Conservation (phyloP, 2,888 invertebrate species). For the Gymnosoma rotundatum region DNA sequence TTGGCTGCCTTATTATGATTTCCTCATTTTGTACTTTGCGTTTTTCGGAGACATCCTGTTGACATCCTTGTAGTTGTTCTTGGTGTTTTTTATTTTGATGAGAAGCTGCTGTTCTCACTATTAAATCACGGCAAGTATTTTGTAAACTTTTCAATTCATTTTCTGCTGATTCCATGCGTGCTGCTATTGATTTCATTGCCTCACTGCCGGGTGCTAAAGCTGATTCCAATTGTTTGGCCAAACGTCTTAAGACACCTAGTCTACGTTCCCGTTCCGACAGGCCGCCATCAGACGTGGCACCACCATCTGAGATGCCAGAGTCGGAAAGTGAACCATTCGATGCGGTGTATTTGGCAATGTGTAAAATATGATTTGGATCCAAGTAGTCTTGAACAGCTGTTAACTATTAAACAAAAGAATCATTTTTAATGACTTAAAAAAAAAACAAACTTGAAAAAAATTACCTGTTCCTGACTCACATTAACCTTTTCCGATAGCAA, state of each 20-base stretch:
- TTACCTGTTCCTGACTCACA: conserved; percentile 80
- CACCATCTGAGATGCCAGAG: conserved; percentile 89
- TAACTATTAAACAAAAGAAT: conserved; percentile 69
- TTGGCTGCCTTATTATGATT: background rate
- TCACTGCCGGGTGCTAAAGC: conserved; percentile 87
- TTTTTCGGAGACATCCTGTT: conserved; percentile 62
- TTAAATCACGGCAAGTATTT: conserved; percentile 86
- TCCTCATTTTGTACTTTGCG: conserved; percentile 49
- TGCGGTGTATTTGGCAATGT: conserved; percentile 81
- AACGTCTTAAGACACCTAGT: conserved; percentile 85
- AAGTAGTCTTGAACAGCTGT: conserved; percentile 80
- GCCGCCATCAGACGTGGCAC: conserved; percentile 88
- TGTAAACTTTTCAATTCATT: conserved; percentile 86
- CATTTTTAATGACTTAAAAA: background rate
- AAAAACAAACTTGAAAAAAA: background rate
- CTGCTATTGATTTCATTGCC: conserved; percentile 85
- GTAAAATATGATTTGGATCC: conserved; percentile 80
- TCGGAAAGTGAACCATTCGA: conserved; percentile 86
- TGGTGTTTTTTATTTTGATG: conserved; percentile 78
- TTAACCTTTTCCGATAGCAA: conserved; percentile 82
- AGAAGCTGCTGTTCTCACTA: conserved; percentile 82
- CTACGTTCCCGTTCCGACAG: conserved; percentile 86
- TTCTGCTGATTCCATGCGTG: conserved; percentile 87
- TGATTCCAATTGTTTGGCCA: conserved; percentile 86
- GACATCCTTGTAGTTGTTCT: conserved; percentile 72